Percentiles rank a stretch among this genome's conserved stretches.
These are phyloP conservation scores for Channa argus DNA, from an alignment of 2,113 vertebrate genomes.

Conservation along the genomic window DNA sequence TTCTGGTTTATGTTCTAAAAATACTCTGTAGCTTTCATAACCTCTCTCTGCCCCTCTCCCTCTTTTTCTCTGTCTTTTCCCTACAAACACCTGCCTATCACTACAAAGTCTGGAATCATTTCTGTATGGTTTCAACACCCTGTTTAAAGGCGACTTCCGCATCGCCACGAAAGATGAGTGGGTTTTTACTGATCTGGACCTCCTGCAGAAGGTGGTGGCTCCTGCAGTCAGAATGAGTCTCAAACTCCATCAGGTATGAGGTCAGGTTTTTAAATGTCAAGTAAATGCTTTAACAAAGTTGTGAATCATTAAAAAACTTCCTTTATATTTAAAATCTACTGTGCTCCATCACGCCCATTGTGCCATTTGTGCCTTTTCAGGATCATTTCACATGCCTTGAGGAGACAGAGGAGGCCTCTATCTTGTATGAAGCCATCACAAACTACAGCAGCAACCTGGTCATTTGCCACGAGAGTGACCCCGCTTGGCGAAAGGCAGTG, in stretches of 20 bases:
- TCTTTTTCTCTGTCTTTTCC: background rate
- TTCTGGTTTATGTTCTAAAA: conserved; percentile 2
- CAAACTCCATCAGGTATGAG: conserved; percentile 95
- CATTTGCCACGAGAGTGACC: conserved; percentile 97
- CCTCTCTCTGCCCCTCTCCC: background rate
- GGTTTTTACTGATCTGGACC: conserved; percentile 96
- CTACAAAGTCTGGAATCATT: conserved; percentile 92
- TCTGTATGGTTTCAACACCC: conserved; percentile 92
- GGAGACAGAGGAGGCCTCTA: conserved; percentile 92
- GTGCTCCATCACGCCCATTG: background rate
- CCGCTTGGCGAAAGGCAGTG: conserved; percentile 93
- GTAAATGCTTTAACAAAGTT: no score
- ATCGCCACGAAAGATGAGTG: conserved; percentile 94
- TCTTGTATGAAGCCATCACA: conserved; percentile 93
- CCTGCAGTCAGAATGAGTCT: conserved; percentile 96
- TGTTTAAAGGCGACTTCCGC: conserved; percentile 98
- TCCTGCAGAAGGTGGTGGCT: conserved; percentile 94
- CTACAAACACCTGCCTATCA: background rate
- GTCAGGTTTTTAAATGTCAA: background rate
- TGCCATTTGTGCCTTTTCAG: conserved; percentile 68
- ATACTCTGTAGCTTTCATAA: background rate
- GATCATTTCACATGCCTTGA: conserved; percentile 98
- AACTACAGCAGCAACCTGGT: conserved; percentile 92
- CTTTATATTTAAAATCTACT: background rate
- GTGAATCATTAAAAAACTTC: background rate